These are phyloP conservation scores for Palythoa grandis DNA, from an alignment of 92 coral and sea anemone species.

Conservation along the genomic window DNA sequence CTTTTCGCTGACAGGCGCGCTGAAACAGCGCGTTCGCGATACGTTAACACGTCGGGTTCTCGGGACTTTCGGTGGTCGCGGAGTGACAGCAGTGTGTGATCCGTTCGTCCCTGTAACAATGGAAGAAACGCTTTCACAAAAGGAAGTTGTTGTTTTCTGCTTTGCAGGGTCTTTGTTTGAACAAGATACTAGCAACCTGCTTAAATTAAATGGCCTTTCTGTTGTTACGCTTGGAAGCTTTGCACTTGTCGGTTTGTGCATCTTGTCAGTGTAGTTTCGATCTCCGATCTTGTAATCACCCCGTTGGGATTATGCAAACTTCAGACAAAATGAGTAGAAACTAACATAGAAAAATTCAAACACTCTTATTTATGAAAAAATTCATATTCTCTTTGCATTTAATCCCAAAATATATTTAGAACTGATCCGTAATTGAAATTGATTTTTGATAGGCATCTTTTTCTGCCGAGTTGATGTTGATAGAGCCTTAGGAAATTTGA, in stretches of 20 bases:
- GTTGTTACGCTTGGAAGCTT: constrained; percentile 27
- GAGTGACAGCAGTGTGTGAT: neutral
- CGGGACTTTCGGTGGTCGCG: constrained; percentile 33
- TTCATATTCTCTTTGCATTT: neutral
- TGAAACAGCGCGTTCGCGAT: constrained; percentile 17
- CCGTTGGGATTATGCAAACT: neutral
- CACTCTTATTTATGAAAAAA: neutral
- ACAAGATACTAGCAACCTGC: neutral
- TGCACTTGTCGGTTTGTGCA: constrained; percentile 9
- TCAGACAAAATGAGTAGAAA: neutral
- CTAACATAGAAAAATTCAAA: neutral
- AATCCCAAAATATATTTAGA: neutral
- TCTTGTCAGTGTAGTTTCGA: neutral
- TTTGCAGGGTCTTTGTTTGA: neutral
- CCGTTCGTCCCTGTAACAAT: neutral
- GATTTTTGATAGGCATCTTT: neutral
- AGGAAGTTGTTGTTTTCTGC: neutral
- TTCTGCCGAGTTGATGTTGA: constrained; percentile 12
- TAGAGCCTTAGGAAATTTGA: constrained; percentile 11
- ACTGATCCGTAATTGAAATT: neutral
- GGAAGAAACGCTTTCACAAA: neutral
- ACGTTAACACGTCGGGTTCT: constrained; percentile 20
- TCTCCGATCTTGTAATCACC: neutral
- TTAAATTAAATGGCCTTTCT: neutral
- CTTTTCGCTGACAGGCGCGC: neutral